A percentile compares a stretch with the other conserved stretches of the same genome.
These are phyloP conservation scores for Antheraea mylitta DNA, from an alignment of 1,140 invertebrate species.

Conservation along the genomic window DNA sequence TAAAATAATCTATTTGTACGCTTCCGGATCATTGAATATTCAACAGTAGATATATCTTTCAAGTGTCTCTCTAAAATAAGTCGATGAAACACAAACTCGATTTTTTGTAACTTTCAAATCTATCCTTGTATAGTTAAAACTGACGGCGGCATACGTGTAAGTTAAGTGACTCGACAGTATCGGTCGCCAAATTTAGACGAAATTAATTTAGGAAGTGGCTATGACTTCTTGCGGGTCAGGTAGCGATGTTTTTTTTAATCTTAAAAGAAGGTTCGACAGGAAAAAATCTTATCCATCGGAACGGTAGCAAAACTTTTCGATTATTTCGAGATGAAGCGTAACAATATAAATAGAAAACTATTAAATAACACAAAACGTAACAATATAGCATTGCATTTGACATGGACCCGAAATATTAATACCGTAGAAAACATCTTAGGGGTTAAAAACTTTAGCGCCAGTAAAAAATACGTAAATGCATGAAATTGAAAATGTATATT, in stretches of 20 bases:
- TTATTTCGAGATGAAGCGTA: slow-evolving; percentile 59
- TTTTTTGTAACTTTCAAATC: slow-evolving; percentile 46
- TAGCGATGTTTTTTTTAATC: slow-evolving; percentile 51
- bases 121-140: slow-evolving; percentile 47
- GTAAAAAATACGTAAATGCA: not conserved
- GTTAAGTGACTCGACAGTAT: slow-evolving; percentile 68
- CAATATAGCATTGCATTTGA: slow-evolving; percentile 40
- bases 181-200: slow-evolving; percentile 54
- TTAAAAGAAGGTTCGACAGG: slow-evolving; percentile 37
- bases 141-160: slow-evolving; percentile 50
- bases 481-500: not conserved
- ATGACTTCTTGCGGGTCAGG: slow-evolving; percentile 52
- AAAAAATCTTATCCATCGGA: slow-evolving; percentile 45
- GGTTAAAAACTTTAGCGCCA: slow-evolving; percentile 23
- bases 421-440: slow-evolving; percentile 29
- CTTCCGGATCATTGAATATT: not conserved
- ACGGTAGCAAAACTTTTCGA: slow-evolving; percentile 67
- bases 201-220: slow-evolving; percentile 70
- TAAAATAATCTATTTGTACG: slow-evolving; percentile 7
- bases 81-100: slow-evolving; percentile 58
- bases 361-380: slow-evolving; percentile 52
- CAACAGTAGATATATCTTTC: slow-evolving; percentile 55
- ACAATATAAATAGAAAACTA: slow-evolving; percentile 69
- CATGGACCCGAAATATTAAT: slow-evolving; percentile 40
- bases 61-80: slow-evolving; percentile 66